A percentile compares a stretch with the other conserved stretches of the same genome.
Conservation (phyloP, 2,888 invertebrate genomes). For the Nemotelus pantherinus region DNA sequence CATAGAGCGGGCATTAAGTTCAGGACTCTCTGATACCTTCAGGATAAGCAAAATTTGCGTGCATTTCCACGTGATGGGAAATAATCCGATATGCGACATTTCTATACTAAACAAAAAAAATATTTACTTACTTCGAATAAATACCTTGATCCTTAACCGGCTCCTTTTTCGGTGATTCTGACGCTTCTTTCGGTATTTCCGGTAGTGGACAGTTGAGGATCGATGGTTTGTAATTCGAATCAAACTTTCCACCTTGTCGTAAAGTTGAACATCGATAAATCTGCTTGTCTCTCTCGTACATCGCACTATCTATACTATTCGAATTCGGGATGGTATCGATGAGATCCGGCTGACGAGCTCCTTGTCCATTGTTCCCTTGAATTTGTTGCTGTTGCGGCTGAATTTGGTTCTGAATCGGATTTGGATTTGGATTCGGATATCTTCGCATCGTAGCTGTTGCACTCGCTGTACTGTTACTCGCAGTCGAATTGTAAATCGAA, state of each 20-base stretch:
- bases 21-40: too few relatives aligned
- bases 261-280: conserved; percentile 65
- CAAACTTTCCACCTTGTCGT: conserved; percentile 64
- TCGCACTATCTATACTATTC: conserved; percentile 61
- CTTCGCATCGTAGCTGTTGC: conserved; percentile 63
- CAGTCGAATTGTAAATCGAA: conserved; percentile 56
- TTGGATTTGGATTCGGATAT: conserved; percentile 58
- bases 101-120: conserved; percentile 1
- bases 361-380: conserved; percentile 40
- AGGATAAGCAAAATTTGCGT: too few relatives aligned
- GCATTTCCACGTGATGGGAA: too few relatives aligned
- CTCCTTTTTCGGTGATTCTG: conserved; percentile 59
- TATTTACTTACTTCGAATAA: conserved; percentile 62
- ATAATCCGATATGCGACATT: too few relatives aligned
- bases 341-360: conserved; percentile 56
- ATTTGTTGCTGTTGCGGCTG: neutral
- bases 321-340: conserved; percentile 58
- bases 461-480: conserved; percentile 59
- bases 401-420: conserved; percentile 14
- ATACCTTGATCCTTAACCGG: conserved; percentile 58
- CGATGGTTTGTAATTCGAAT: conserved; percentile 65
- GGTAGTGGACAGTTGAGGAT: conserved; percentile 65
- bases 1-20: too few relatives aligned
- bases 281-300: conserved; percentile 64
- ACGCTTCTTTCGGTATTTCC: conserved; percentile 64